Evolutionary conservation across 1,140 invertebrate species (phyloP).

Genomic region (Drosophila carrolli): DNA sequence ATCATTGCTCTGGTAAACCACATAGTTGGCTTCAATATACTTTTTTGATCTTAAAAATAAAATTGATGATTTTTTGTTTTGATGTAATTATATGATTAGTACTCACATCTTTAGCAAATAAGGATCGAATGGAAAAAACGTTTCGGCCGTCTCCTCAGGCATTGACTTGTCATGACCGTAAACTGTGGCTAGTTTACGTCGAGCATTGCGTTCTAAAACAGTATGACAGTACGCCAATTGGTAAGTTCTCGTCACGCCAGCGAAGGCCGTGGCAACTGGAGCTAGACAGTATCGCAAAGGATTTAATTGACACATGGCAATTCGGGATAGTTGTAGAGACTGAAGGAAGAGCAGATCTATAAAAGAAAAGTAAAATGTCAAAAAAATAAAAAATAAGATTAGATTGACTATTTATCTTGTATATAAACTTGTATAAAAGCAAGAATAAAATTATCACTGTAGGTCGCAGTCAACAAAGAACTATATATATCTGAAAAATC

Average conservation of each 20-base stretch:
- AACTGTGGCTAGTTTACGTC: slow-evolving; percentile 87
- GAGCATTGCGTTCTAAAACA: slow-evolving; percentile 93
- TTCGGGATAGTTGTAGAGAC: slow-evolving; percentile 92
- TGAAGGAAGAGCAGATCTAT: slow-evolving; percentile 91
- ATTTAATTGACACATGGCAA: slow-evolving; percentile 94
- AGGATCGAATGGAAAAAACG: slow-evolving; percentile 93
- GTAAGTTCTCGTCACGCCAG: slow-evolving; percentile 92
- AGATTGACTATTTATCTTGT: too few relatives aligned
- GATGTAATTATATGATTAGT: slow-evolving; percentile 47
- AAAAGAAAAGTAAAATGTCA: not conserved
- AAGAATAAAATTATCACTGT: too few relatives aligned
- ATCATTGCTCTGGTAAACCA: slow-evolving; percentile 61
- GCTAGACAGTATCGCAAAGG: slow-evolving; percentile 92
- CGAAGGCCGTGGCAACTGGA: slow-evolving; percentile 92
- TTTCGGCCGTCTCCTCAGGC: slow-evolving; percentile 86
- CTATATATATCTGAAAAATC: too few relatives aligned
- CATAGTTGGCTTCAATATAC: slow-evolving; percentile 55
- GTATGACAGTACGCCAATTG: slow-evolving; percentile 97
- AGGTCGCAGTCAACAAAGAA: too few relatives aligned
- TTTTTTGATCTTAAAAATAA: slow-evolving; percentile 51
- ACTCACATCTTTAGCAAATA: slow-evolving; percentile 87
- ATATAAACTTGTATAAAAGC: too few relatives aligned
- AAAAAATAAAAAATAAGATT: too few relatives aligned
- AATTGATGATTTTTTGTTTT: not conserved
- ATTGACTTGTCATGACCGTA: slow-evolving; percentile 85